Evolutionary conservation across 2,113 vertebrate species (phyloP).

Genomic region (Aleadryas rufinucha): DNA sequence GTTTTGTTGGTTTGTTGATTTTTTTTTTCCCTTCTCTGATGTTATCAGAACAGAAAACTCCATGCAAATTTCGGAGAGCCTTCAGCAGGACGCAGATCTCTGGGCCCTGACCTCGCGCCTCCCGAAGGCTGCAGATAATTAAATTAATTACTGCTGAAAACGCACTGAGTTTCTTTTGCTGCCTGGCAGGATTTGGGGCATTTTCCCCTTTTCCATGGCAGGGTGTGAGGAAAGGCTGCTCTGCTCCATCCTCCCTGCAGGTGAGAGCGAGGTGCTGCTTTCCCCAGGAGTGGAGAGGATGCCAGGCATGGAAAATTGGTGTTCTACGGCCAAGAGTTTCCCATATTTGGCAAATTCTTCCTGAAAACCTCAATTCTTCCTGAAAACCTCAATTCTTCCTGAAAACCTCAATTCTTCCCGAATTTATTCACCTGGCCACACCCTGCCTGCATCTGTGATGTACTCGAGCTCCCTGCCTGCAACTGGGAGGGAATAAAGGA

Average conservation of each 20-base stretch:
- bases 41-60: slow-evolving; percentile 1
- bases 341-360: neutral
- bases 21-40: neutral
- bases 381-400: neutral
- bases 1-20: neutral
- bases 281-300: neutral
- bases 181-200: neutral
- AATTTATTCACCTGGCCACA: neutral
- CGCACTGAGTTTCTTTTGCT: fast-evolving
- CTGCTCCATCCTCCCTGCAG: neutral
- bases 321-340: neutral
- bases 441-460: neutral
- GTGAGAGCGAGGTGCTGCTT: neutral
- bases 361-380: neutral
- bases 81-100: neutral
- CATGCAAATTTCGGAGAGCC: slow-evolving; percentile 7
- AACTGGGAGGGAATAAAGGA: neutral
- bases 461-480: neutral
- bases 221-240: neutral
- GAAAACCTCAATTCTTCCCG: neutral
- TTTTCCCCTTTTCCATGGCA: neutral
- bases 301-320: neutral
- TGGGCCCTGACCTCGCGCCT: neutral
- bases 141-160: neutral
- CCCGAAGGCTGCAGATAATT: fast-evolving